Evolutionary conservation across 2,113 vertebrate genomes (phyloP), one percentile per base, ranked within the genome.

Genomic region (Montifringilla adamsi): DNA sequence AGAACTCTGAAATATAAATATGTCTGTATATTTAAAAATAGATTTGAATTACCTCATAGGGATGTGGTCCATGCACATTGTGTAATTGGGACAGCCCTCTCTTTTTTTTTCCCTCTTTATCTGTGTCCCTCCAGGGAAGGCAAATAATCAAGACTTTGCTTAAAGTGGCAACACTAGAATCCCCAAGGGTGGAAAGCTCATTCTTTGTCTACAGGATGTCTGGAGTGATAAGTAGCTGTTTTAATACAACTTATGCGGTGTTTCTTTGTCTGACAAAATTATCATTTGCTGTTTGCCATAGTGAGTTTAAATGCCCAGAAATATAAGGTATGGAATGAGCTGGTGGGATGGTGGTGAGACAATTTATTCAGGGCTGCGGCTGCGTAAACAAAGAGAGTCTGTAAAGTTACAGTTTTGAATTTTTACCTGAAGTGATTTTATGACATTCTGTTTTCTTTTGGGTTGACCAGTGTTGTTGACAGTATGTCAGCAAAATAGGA

Each of bases 131-230:
- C 67, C 43, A 80, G 91, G 94, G 93, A 91, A 94, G 79, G 41
- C 91, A 95, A 97, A 96, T 94, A 97, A 95, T 93, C 87, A 94
- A 94, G 86, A 93, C 83, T 92, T 94, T 79, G 66, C 93, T 97
- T 96, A 90, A 97, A 97, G 95, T 91, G 90, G 84, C 91, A 96
- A 77, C 85, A 76, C 75, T 85, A 66, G 64, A 89, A 86, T 92
- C 83, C 87, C 88, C 90, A 80, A 80, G 91, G 84, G 79, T 84
- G 73, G 73, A 85, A 90, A 93, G 74, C 78, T 96, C 87, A 59
- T 93, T 95, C 74, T 96, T 96, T 88, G 93, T 84, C 94, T 96
- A 85, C 92, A 96, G 91, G 94, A 96, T 93, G 88, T 95, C 88
- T 95, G 85, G 64, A 82, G 84, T 90, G 93, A 95, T 95, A 95